Base-by-base conservation (phyloP, 2,113 vertebrate species). In the Odobenus rosmarus region DNA sequence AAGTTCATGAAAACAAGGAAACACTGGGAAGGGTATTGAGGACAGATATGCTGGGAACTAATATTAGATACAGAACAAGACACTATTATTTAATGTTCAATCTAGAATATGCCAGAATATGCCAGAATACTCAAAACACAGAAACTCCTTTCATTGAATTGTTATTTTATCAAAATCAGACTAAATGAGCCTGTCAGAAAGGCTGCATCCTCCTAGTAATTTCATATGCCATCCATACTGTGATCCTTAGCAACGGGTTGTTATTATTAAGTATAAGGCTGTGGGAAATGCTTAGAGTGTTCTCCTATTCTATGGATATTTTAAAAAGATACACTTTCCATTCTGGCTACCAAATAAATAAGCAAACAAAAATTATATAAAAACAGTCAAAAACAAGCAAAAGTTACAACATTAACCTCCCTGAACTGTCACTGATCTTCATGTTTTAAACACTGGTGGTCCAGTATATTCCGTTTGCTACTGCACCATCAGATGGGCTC, bases 81-180 rank as follows among this genome's bases (percentile, higher is more conserved):
- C 57, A 26, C 26, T 36, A 8, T 71, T 90, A 80, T 90, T 94
- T 88, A 80, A 88, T 69, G 84, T 90, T 72, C 39, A 26, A 49
- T 21, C 19, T 55, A 95, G 42, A 97, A 81, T 84, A 64, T 91
- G 69, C 85, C 53, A 80, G 72, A 55, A 55, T 24, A 49, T 88
- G 74, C 84, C 59, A 84, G 71, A 53, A 61, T 21, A 46, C 15
- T 93, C 39, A 88, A 81, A 81, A 39, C 36, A 90, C 10, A 79
- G 74, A 92, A 94, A 80, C 28, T 69, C 15, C 83, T 97, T 89
- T 94, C 55, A 87, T 4, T 76, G 81, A 28, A 84, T 84, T 92
- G 53, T 77, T 92, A 84, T 95, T 95, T 93, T 80, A 90, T 95
- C 53, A 96, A 90, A 90, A 94, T 84, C 42, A 94, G 64, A 84